phyloP scores from a whole-genome alignment of 2,888 invertebrate genomes.

The Xanthostigma xanthostigma region DNA sequence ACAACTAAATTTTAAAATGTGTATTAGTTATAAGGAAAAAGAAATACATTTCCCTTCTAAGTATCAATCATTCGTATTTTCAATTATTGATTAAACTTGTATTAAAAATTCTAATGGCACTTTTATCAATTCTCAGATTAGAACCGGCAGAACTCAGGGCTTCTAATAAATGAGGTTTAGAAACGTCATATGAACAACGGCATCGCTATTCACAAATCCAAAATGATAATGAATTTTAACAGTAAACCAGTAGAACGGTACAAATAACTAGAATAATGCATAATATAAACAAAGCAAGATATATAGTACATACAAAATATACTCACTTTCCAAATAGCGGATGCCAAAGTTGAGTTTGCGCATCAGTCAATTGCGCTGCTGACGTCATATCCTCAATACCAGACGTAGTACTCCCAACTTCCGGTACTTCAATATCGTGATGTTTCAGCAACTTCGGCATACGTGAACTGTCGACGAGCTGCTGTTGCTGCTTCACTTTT shows the following conservation, averaged over 20 bases:
- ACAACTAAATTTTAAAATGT: too few relatives aligned
- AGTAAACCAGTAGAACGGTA: neutral
- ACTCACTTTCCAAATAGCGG: conserved; percentile 76
- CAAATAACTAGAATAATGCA: neutral
- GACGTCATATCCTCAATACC: conserved; percentile 34
- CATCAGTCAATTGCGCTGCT: conserved; percentile 34
- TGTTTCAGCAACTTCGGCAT: conserved; percentile 23
- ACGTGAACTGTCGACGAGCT: conserved; percentile 27
- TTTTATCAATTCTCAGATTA: too few relatives aligned
- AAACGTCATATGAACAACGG: too few relatives aligned
- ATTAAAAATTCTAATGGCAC: too few relatives aligned
- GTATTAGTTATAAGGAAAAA: too few relatives aligned
- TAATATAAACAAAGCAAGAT: too few relatives aligned
- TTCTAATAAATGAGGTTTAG: too few relatives aligned
- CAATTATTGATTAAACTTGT: too few relatives aligned
- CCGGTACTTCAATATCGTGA: conserved; percentile 38
- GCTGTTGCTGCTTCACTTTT: conserved; percentile 32
- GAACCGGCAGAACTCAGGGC: too few relatives aligned
- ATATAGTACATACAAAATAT: conserved; percentile 8
- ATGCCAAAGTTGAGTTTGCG: conserved; percentile 65
- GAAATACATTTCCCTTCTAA: too few relatives aligned
- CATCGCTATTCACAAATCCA: too few relatives aligned
- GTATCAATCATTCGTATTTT: too few relatives aligned
- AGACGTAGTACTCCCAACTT: conserved; percentile 49
- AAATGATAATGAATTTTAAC: neutral